These are phyloP conservation scores for Chironomus tentans DNA, from an alignment of 2,888 invertebrate genomes.

Conservation along the genomic window DNA sequence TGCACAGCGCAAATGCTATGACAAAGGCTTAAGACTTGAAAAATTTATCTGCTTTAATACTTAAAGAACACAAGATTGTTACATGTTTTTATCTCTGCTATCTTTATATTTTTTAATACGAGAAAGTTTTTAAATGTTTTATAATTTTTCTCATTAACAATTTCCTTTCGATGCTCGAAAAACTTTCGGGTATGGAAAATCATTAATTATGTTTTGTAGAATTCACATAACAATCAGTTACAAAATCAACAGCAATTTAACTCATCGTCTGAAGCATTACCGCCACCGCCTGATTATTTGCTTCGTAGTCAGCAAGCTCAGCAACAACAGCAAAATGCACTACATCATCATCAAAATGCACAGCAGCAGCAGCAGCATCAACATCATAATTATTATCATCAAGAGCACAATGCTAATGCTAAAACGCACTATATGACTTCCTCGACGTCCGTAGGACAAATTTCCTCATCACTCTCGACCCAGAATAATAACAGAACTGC, in stretches of 20 bases:
- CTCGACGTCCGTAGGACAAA: slow-evolving; percentile 2
- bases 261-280: slow-evolving; percentile 39
- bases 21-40: background rate
- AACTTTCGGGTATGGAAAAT: background rate
- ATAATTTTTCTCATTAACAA: background rate
- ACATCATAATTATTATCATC: background rate
- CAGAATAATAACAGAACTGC: slow-evolving; percentile 72
- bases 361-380: slow-evolving; percentile 24
- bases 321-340: slow-evolving; percentile 24
- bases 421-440: slow-evolving; percentile 18
- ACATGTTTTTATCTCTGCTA: background rate
- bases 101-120: background rate
- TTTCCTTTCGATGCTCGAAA: background rate
- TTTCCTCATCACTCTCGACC: background rate
- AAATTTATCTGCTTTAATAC: background rate
- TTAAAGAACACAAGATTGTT: too few relatives aligned
- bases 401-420: background rate
- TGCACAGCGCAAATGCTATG: background rate
- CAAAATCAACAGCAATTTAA: slow-evolving; percentile 34
- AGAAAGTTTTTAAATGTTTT: background rate
- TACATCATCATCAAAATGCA: background rate
- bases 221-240: slow-evolving; percentile 29
- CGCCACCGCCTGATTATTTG: slow-evolving; percentile 42
- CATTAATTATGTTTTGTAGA: slow-evolving; percentile 12
- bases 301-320: slow-evolving; percentile 32